These are phyloP conservation scores for Poeciliopsis retropinna DNA, from an alignment of 2,113 vertebrate genomes.

Conservation along the genomic window DNA sequence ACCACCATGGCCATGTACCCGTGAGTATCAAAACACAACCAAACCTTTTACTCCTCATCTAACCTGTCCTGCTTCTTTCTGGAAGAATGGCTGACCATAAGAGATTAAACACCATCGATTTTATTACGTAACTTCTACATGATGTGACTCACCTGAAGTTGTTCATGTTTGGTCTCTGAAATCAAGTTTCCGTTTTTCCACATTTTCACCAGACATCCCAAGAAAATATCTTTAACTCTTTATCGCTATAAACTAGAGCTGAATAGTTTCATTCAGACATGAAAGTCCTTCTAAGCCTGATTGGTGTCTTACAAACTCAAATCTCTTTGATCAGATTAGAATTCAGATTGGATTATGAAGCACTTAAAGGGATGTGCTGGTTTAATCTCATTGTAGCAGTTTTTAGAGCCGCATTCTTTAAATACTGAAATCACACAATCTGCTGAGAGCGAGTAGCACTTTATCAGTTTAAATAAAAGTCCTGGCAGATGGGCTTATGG, in stretches of 20 bases:
- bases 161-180: neutral
- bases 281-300: neutral
- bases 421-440: neutral
- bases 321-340: slow-evolving; percentile 42
- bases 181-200: neutral
- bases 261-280: neutral
- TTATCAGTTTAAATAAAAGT: neutral
- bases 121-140: neutral
- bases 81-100: neutral
- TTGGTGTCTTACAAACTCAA: slow-evolving; percentile 22
- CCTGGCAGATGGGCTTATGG: neutral
- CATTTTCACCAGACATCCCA: neutral
- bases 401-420: slow-evolving; percentile 5
- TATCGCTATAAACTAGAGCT: neutral
- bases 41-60: slow-evolving; percentile 10
- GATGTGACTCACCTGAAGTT: neutral
- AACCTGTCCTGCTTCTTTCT: neutral
- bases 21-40: slow-evolving; percentile 85
- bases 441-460: neutral
- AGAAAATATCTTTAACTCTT: neutral
- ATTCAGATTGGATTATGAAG: slow-evolving; percentile 33
- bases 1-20: slow-evolving; percentile 99
- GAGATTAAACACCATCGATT: neutral
- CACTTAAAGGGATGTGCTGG: neutral
- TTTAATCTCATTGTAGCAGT: slow-evolving; percentile 20